Evolutionary conservation across 2,888 invertebrate species (phyloP).

Genomic region (Cerastis leucographa): DNA sequence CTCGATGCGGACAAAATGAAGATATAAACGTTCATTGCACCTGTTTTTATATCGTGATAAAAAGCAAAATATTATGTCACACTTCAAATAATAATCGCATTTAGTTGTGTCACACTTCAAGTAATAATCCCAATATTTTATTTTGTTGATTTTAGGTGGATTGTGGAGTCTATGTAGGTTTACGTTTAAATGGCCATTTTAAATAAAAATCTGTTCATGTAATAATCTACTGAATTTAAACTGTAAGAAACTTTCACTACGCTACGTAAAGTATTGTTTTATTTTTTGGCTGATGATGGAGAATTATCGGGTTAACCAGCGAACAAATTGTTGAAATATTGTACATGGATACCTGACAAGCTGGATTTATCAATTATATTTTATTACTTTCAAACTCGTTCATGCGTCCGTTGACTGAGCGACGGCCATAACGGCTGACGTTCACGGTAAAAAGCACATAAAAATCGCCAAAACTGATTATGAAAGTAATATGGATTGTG

Average conservation of each 20-base stretch:
- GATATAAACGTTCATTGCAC: constrained; percentile 14
- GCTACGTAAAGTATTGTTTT: background rate
- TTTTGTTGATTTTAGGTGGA: background rate
- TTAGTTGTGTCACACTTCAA: constrained; percentile 18
- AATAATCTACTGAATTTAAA: background rate
- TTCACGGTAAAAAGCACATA: constrained; percentile 32
- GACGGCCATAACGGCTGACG: constrained; percentile 27
- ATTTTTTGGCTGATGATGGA: constrained; percentile 43
- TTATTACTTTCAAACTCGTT: constrained; percentile 55
- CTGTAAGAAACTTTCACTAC: constrained; percentile 9
- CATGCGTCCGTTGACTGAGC: constrained; percentile 46
- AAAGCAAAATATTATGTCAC: constrained; percentile 26
- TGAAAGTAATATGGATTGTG: background rate
- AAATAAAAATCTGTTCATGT: background rate
- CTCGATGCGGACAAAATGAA: constrained; percentile 24
- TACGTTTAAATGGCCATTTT: background rate
- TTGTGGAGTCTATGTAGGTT: background rate
- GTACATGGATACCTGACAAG: constrained; percentile 58
- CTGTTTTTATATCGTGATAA: constrained; percentile 33
- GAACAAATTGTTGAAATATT: constrained; percentile 61
- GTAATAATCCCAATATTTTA: constrained; percentile 9
- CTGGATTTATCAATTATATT: constrained; percentile 60
- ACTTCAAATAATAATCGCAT: constrained; percentile 21
- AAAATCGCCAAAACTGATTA: constrained; percentile 35
- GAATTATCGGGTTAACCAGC: constrained; percentile 51